Percentiles rank a stretch among this genome's conserved stretches.
These are phyloP conservation scores for Pelecanus crispus DNA, from an alignment of 2,113 vertebrate species.

Conservation along the genomic window DNA sequence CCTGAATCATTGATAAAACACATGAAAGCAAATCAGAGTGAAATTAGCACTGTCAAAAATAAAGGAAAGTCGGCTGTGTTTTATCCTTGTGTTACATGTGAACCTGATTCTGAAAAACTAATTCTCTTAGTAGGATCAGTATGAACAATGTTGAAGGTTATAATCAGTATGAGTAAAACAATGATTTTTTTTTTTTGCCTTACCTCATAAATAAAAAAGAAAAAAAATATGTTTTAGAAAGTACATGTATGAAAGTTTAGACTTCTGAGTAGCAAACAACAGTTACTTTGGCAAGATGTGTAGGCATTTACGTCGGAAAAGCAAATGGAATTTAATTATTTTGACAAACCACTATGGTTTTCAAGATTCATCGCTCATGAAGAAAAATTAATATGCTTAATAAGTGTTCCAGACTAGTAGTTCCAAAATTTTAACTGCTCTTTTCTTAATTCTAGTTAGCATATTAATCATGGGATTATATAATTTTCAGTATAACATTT, in stretches of 20 bases:
- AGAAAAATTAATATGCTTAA: slow-evolving; percentile 30
- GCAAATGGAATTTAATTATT: slow-evolving; percentile 47
- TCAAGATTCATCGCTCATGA: slow-evolving; percentile 36
- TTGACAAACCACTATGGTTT: slow-evolving; percentile 30
- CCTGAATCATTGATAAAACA: background rate
- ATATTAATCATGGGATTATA: slow-evolving; percentile 1
- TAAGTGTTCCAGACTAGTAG: slow-evolving; percentile 7
- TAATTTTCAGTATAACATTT: background rate
- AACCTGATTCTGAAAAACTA: background rate
- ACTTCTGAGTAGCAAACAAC: background rate
- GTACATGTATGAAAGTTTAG: background rate
- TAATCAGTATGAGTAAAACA: background rate
- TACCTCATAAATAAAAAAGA: background rate
- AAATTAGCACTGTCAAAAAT: background rate
- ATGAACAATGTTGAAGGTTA: background rate
- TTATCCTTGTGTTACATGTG: background rate
- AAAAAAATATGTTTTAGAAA: background rate
- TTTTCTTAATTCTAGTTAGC: slow-evolving; percentile 21
- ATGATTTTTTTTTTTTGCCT: background rate
- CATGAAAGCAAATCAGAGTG: background rate
- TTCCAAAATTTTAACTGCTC: background rate
- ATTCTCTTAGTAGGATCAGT: background rate
- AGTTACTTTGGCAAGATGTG: slow-evolving; percentile 3
- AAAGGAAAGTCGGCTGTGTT: background rate
- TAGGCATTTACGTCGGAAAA: slow-evolving; percentile 38